Conservation (phyloP, 1,140 invertebrate genomes). For the Drosophila santomea region DNA sequence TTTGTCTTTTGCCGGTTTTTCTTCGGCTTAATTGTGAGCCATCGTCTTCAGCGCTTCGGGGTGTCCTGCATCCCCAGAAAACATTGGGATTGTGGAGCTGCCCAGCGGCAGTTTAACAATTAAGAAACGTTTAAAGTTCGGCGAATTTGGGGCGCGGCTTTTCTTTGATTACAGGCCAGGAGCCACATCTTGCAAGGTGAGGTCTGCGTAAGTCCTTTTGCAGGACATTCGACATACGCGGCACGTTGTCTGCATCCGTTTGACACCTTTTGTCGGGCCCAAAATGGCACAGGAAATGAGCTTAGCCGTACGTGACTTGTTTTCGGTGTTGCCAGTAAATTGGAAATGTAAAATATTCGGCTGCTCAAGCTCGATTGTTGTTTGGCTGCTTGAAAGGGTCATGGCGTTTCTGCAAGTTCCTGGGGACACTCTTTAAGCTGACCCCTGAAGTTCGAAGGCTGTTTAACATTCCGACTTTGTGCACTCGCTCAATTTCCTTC, state of each 20-base stretch:
- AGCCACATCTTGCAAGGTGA: conserved; percentile 9
- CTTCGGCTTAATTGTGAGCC: conserved; percentile 65
- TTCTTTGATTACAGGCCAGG: conserved; percentile 49
- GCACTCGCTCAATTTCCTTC: conserved; percentile 83
- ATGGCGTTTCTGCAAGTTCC: not conserved
- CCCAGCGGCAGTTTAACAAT: conserved; percentile 74
- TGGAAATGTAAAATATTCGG: conserved; percentile 41
- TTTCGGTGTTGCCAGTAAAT: conserved; percentile 38
- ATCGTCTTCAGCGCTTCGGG: conserved; percentile 30
- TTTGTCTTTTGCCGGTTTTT: conserved; percentile 38
- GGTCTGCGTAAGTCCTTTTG: not conserved
- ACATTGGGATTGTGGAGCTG: conserved; percentile 9
- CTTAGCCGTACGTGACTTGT: conserved; percentile 77
- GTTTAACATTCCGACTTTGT: conserved; percentile 82
- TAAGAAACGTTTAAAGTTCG: conserved; percentile 79
- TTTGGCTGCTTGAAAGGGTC: conserved; percentile 19
- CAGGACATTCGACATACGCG: conserved; percentile 71
- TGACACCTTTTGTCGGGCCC: conserved; percentile 76
- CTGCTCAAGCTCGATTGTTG: conserved; percentile 29
- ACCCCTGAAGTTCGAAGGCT: conserved; percentile 28
- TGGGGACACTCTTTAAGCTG: conserved; percentile 37
- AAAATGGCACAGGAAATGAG: conserved; percentile 77
- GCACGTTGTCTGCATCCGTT: conserved; percentile 77
- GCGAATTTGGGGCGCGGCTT: conserved; percentile 50
- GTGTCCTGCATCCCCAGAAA: not conserved